Conservation (phyloP, 2,797 vertebrate species). For the Chlorospingus flavigularis region DNA sequence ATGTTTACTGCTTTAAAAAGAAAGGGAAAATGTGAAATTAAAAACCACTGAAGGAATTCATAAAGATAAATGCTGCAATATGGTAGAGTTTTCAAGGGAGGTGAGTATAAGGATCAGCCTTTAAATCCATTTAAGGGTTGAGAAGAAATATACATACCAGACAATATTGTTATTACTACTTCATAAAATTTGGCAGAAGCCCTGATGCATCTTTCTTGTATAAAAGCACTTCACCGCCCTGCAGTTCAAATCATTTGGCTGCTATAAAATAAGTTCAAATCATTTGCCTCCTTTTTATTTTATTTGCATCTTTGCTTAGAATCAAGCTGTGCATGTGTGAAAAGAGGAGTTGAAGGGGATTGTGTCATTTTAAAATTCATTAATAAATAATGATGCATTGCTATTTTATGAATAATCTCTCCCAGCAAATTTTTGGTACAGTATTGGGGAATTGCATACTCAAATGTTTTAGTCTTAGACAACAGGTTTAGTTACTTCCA, state of each 20-base stretch:
- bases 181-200: not conserved
- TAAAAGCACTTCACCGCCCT: not conserved
- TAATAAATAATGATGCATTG: not conserved
- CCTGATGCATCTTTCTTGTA: not conserved
- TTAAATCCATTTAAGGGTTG: not conserved
- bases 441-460: not conserved
- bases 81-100: constrained; percentile 13
- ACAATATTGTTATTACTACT: not conserved
- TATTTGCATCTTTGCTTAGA: not conserved
- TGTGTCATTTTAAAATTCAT: not conserved
- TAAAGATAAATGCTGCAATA: constrained; percentile 34
- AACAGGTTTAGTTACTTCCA: not conserved
- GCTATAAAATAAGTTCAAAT: not conserved
- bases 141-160: not conserved
- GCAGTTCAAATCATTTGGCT: not conserved
- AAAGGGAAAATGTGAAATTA: not conserved
- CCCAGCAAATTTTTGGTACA: not conserved
- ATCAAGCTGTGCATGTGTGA: not conserved
- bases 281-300: not conserved
- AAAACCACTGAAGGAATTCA: not conserved
- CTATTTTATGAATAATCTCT: constrained; percentile 12
- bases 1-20: constrained; percentile 1
- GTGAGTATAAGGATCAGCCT: not conserved
- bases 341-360: not conserved
- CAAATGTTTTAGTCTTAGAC: not conserved